Evolutionary conservation across 1,140 invertebrate genomes (phyloP).

Genomic region (Sinella curviseta): DNA sequence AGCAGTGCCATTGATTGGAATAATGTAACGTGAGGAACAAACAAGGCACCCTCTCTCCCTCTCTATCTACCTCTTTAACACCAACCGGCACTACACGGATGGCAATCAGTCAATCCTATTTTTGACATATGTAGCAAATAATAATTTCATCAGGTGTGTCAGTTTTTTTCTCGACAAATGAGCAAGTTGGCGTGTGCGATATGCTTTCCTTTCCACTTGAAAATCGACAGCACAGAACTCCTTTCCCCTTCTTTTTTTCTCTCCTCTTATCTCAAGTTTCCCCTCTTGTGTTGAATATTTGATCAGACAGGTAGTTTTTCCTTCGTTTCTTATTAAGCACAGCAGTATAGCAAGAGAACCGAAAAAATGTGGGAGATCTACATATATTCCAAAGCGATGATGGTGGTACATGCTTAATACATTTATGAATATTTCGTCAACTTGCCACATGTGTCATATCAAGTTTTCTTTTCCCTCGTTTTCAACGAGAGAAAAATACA

Average conservation of each 20-base stretch:
- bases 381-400: too few relatives aligned
- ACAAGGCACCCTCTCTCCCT: conserved; percentile 2
- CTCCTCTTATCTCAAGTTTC: background rate
- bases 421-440: conserved; percentile 8
- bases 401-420: background rate
- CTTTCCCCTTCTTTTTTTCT: background rate
- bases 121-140: conserved; percentile 21
- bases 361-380: background rate
- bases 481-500: too few relatives aligned
- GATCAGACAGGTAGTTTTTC: background rate
- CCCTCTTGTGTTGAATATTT: conserved; percentile 7
- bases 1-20: background rate
- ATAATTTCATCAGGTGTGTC: conserved; percentile 27
- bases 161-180: conserved; percentile 3
- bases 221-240: background rate
- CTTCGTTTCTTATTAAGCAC: too few relatives aligned
- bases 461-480: too few relatives aligned
- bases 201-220: conserved; percentile 1
- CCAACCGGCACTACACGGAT: background rate
- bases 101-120: conserved; percentile 25
- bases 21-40: background rate
- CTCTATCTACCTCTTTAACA: too few relatives aligned
- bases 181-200: background rate
- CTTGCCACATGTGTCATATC: conserved; percentile 3
- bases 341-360: too few relatives aligned